Evolutionary conservation across 2,888 invertebrate species (phyloP).

Genomic region (Epinotia brunnichana): DNA sequence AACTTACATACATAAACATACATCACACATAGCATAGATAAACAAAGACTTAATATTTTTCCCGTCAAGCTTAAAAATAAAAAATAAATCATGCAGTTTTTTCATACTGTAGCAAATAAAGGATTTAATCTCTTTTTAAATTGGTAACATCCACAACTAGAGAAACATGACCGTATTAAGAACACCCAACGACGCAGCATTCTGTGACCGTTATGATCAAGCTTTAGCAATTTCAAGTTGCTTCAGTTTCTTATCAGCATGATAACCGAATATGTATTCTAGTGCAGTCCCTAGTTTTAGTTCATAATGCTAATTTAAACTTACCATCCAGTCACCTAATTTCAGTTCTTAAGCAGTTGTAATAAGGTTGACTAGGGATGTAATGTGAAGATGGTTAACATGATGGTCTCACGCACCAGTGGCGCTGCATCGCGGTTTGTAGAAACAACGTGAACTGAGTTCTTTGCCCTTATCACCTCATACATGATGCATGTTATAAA

Average conservation of each 20-base stretch:
- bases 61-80: no score
- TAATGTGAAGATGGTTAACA: slow-evolving; percentile 51
- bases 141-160: background rate
- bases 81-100: no score
- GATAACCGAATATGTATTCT: slow-evolving; percentile 79
- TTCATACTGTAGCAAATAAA: background rate
- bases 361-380: slow-evolving; percentile 50
- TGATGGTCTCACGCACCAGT: slow-evolving; percentile 64
- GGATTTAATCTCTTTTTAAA: background rate
- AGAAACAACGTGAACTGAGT: slow-evolving; percentile 46
- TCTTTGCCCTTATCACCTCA: slow-evolving; percentile 55
- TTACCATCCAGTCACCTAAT: slow-evolving; percentile 41
- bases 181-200: slow-evolving; percentile 3
- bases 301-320: slow-evolving; percentile 49
- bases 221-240: slow-evolving; percentile 61
- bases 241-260: slow-evolving; percentile 74
- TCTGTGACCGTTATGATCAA: slow-evolving; percentile 21
- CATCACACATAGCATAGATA: no score
- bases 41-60: no score
- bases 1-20: no score
- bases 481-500: slow-evolving; percentile 63
- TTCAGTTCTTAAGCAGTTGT: slow-evolving; percentile 52
- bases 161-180: slow-evolving; percentile 5
- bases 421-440: slow-evolving; percentile 46
- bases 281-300: slow-evolving; percentile 62